Evolutionary conservation across 2,797 vertebrate species (phyloP).

Genomic region (Rhincodon typus): DNA sequence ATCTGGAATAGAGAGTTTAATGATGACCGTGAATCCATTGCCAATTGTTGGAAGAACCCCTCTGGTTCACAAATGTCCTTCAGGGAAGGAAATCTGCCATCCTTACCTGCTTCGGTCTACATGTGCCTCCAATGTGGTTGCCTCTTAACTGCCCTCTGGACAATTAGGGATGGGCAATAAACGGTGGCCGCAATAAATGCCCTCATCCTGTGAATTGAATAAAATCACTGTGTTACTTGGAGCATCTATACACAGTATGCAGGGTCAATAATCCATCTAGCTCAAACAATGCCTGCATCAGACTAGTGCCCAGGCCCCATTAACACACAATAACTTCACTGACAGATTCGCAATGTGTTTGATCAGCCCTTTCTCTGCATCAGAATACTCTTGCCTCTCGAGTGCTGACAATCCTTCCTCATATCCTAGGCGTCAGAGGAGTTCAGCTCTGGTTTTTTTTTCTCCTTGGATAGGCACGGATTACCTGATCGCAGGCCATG

Average conservation of each 20-base stretch:
- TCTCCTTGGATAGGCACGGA: constrained; percentile 59
- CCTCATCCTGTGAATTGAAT: too few relatives aligned
- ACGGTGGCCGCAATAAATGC: too few relatives aligned
- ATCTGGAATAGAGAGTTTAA: too few relatives aligned
- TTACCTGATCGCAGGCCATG: constrained; percentile 78
- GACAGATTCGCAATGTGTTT: neutral
- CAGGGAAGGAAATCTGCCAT: too few relatives aligned
- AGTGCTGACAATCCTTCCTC: neutral
- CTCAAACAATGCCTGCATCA: neutral
- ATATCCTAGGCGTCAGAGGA: neutral
- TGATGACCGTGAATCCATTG: too few relatives aligned
- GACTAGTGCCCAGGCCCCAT: too few relatives aligned
- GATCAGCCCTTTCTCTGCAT: neutral
- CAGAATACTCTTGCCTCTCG: neutral
- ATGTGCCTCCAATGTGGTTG: too few relatives aligned
- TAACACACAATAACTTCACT: neutral
- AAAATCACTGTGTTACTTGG: neutral
- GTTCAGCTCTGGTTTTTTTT: neutral
- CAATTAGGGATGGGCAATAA: too few relatives aligned
- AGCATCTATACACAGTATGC: neutral
- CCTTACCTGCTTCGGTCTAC: too few relatives aligned
- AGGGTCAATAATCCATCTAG: neutral
- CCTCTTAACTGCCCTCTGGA: too few relatives aligned
- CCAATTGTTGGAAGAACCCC: too few relatives aligned
- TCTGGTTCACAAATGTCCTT: too few relatives aligned